Evolutionary conservation across 1,140 invertebrate species (phyloP).

Genomic region (Drosophila albomicans): DNA sequence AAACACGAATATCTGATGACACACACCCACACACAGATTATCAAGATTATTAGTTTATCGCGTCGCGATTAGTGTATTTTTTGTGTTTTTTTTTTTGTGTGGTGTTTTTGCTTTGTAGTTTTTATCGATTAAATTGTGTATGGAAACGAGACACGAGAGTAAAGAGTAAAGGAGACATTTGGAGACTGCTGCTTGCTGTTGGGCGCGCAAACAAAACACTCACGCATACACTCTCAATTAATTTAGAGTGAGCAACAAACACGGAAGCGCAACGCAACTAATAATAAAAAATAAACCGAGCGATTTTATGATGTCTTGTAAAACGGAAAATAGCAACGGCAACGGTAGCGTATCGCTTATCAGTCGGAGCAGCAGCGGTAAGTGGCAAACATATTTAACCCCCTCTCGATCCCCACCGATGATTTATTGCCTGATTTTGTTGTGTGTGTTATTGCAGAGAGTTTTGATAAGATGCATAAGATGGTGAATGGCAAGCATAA

Average conservation of each 20-base stretch:
- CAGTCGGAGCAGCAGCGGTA: conserved; percentile 16
- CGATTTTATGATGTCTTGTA: conserved; percentile 26
- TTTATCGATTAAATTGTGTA: conserved; percentile 45
- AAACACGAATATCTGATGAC: conserved; percentile 1
- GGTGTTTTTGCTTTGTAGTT: conserved; percentile 4
- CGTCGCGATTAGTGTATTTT: neutral
- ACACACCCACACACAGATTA: neutral
- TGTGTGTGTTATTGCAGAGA: conserved; percentile 6
- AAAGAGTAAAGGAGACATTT: neutral
- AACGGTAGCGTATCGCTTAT: conserved; percentile 3
- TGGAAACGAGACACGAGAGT: neutral
- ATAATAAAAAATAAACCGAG: too few species aligned
- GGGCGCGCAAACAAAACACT: conserved; percentile 27
- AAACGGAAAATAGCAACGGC: conserved; percentile 16
- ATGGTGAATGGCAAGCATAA: conserved; percentile 49
- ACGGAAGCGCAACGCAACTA: conserved; percentile 6
- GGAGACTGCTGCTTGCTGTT: conserved; percentile 4
- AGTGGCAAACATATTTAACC: neutral
- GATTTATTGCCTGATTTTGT: neutral
- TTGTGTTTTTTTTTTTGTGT: conserved; percentile 6
- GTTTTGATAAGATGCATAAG: conserved; percentile 26
- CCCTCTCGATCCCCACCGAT: neutral
- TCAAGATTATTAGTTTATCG: conserved; percentile 11
- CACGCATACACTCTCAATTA: conserved; percentile 13
- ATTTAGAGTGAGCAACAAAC: conserved; percentile 18